phyloP scores from a whole-genome alignment of 2,797 vertebrate species.

The Acridotheres tristis region DNA sequence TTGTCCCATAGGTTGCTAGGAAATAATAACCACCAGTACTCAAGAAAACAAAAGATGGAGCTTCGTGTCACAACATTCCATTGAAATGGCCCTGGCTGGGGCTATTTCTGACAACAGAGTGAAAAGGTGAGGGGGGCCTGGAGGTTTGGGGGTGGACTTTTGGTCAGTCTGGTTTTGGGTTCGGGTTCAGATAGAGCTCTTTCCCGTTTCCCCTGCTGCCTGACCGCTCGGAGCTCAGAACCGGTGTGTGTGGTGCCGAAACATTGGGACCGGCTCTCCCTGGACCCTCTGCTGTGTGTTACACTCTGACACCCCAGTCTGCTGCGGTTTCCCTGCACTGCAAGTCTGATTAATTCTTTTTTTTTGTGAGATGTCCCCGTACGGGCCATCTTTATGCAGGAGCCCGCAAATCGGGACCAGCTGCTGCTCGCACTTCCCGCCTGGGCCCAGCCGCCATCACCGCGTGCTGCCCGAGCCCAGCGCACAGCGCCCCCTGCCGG shows the following conservation, averaged over 20 bases:
- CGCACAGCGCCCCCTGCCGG: not conserved
- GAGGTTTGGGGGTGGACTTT: not conserved
- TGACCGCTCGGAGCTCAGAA: not conserved
- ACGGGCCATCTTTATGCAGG: accelerated
- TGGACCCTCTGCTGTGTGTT: accelerated
- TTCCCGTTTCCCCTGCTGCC: not conserved
- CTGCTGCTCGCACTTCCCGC: accelerated
- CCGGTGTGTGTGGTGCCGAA: accelerated
- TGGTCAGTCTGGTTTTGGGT: not conserved
- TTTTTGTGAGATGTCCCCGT: accelerated
- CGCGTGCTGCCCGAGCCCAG: accelerated
- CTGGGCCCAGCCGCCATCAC: accelerated
- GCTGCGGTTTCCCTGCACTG: not conserved
- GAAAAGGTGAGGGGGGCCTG: not conserved
- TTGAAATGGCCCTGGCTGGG: not conserved
- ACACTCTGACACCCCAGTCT: accelerated
- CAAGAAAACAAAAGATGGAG: not conserved
- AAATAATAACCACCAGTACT: not conserved
- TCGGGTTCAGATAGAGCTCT: too few species aligned
- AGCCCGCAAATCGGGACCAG: too few species aligned
- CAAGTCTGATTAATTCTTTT: not conserved
- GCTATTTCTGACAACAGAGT: not conserved
- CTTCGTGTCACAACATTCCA: not conserved
- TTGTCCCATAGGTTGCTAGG: not conserved
- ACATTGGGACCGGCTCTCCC: accelerated